phyloP scores from a whole-genome alignment of 2,797 vertebrate species.

The Enteromius paludinosus region DNA sequence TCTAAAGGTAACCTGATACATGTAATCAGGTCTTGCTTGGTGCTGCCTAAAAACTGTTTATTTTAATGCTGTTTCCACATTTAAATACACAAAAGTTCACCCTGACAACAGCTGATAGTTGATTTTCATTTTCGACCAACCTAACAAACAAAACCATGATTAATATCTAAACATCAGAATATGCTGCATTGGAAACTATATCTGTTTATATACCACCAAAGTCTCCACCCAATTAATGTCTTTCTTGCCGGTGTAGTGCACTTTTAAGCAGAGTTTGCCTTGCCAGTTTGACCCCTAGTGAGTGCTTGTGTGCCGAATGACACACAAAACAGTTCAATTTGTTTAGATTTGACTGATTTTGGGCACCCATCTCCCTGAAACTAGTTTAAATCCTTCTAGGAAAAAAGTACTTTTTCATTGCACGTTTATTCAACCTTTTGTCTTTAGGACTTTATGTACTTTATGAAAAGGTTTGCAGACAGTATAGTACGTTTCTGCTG shows the following conservation, averaged over 20 bases:
- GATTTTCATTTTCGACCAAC: slow-evolving; percentile 32
- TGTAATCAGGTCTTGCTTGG: slow-evolving; percentile 54
- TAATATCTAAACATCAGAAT: slow-evolving; percentile 43
- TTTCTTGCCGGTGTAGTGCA: slow-evolving; percentile 31
- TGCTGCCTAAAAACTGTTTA: slow-evolving; percentile 29
- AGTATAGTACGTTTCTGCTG: neutral
- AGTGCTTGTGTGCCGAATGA: slow-evolving; percentile 41
- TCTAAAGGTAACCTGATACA: slow-evolving; percentile 20
- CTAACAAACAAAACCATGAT: slow-evolving; percentile 35
- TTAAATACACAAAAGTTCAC: slow-evolving; percentile 25
- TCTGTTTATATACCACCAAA: slow-evolving; percentile 52
- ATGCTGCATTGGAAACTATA: slow-evolving; percentile 38
- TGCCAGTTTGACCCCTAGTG: slow-evolving; percentile 43
- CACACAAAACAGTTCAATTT: slow-evolving; percentile 41
- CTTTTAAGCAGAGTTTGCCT: slow-evolving; percentile 46
- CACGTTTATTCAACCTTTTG: slow-evolving; percentile 2
- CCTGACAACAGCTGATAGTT: slow-evolving; percentile 11
- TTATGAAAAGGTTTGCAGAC: slow-evolving; percentile 13
- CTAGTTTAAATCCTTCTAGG: neutral
- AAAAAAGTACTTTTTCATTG: slow-evolving; percentile 17
- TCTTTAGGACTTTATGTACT: slow-evolving; percentile 33
- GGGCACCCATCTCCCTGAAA: slow-evolving; percentile 45
- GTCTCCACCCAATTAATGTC: slow-evolving; percentile 49
- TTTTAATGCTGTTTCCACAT: slow-evolving; percentile 21
- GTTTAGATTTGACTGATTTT: slow-evolving; percentile 54